Conservation (phyloP, 2,888 invertebrate genomes). For the Nemapogon koenigi region DNA sequence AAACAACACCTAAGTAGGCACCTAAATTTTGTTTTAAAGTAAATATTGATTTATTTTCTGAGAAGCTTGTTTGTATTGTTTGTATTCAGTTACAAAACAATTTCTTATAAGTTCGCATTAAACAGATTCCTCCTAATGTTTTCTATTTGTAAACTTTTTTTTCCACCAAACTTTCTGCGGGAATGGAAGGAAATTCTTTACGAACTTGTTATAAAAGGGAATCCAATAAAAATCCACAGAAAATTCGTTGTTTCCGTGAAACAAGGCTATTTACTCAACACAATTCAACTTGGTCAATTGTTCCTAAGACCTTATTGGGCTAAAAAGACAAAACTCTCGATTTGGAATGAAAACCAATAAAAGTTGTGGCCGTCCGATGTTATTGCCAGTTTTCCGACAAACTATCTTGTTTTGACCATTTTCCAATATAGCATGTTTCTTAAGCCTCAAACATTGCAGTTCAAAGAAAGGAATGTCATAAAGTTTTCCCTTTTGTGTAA, state of each 20-base stretch:
- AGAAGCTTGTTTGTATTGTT: no score
- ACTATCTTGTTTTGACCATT: conserved; percentile 4
- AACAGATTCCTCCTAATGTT: conserved; percentile 1
- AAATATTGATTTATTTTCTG: no score
- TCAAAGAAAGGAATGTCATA: conserved; percentile 4
- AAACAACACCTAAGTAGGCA: no score
- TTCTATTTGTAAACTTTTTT: no score
- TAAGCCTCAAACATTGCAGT: background rate
- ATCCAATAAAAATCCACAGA: conserved; percentile 42
- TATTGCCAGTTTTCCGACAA: background rate
- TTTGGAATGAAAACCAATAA: conserved; percentile 46
- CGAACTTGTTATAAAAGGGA: conserved; percentile 41
- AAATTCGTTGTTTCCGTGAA: conserved; percentile 41
- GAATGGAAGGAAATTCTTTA: conserved; percentile 26
- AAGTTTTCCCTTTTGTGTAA: no score
- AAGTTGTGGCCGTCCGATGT: conserved; percentile 28
- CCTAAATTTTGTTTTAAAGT: no score
- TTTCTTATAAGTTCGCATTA: conserved; percentile 1
- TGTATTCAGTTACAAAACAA: no score
- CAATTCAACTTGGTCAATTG: conserved; percentile 38
- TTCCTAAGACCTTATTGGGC: conserved; percentile 33
- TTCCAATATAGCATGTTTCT: conserved; percentile 5
- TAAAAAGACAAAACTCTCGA: conserved; percentile 39
- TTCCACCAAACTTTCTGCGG: conserved; percentile 4
- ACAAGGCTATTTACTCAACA: conserved; percentile 47